phyloP scores from a whole-genome alignment of 2,797 vertebrate species.

The Lagorchestes hirsutus region DNA sequence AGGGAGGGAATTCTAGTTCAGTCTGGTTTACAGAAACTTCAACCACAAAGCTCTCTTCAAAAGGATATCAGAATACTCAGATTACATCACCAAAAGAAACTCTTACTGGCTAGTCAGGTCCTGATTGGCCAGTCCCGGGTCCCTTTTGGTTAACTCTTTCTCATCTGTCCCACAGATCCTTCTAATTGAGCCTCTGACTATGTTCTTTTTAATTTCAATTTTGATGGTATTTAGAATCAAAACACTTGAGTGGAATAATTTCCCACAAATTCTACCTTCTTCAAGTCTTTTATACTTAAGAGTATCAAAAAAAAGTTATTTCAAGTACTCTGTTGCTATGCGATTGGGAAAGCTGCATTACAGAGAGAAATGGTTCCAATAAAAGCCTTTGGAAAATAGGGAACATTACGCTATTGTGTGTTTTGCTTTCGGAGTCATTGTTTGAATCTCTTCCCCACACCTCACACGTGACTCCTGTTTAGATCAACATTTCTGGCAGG shows the following conservation, averaged over 20 bases:
- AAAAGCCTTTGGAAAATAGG: constrained; percentile 83
- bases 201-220: constrained; percentile 53
- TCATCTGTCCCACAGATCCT: constrained; percentile 24
- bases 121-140: constrained; percentile 31
- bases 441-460: constrained; percentile 70
- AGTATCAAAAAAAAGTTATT: constrained; percentile 83
- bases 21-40: constrained; percentile 76
- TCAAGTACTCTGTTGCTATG: constrained; percentile 83
- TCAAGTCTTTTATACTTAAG: constrained; percentile 70
- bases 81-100: constrained; percentile 71
- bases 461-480: constrained; percentile 58
- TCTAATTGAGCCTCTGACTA: constrained; percentile 21
- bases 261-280: constrained; percentile 76
- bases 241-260: constrained; percentile 75
- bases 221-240: constrained; percentile 78
- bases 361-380: constrained; percentile 82
- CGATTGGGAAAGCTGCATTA: constrained; percentile 81
- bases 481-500: constrained; percentile 80
- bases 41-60: constrained; percentile 69
- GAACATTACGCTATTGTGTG: constrained; percentile 77
- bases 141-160: constrained; percentile 60
- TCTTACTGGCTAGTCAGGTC: constrained; percentile 63
- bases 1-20: constrained; percentile 74
- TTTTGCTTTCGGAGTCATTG: constrained; percentile 75
- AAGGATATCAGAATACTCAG: constrained; percentile 69